These are phyloP conservation scores for Saccostrea echinata DNA, from an alignment of 1,140 invertebrate species.

Conservation along the genomic window DNA sequence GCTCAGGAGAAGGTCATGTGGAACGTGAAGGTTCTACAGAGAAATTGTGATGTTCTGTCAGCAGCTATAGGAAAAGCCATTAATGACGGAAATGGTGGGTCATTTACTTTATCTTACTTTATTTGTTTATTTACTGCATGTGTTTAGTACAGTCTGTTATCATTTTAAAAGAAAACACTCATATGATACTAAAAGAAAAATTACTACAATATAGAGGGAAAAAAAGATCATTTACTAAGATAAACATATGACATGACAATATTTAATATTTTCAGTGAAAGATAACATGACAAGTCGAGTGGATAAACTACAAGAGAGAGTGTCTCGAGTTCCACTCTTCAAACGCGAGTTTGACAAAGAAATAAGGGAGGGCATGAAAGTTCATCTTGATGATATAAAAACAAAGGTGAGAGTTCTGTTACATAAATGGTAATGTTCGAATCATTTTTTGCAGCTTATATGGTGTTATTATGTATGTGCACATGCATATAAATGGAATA, in stretches of 20 bases:
- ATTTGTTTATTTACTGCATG: not conserved
- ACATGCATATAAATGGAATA: too few species aligned
- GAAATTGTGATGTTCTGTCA: conserved; percentile 2
- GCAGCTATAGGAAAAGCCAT: not conserved
- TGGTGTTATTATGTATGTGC: too few species aligned
- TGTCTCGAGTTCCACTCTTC: conserved; percentile 13
- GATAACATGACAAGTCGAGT: conserved; percentile 7
- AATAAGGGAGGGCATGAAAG: not conserved
- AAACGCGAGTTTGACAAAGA: conserved; percentile 21
- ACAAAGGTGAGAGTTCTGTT: not conserved
- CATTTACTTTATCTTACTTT: not conserved
- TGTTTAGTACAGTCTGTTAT: not conserved
- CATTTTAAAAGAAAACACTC: too few species aligned
- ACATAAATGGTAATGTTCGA: too few species aligned
- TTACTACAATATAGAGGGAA: too few species aligned
- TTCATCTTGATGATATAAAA: conserved; percentile 7
- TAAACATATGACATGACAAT: not conserved
- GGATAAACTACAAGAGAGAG: conserved; percentile 16
- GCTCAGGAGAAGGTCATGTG: conserved; percentile 3
- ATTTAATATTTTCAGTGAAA: not conserved
- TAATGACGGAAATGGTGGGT: not conserved
- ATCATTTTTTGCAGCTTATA: too few species aligned
- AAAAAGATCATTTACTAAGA: not conserved
- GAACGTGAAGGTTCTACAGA: not conserved
- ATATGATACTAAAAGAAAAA: too few species aligned